Evolutionary conservation across 2,888 invertebrate genomes (phyloP), one percentile per base, ranked within the genome.

Genomic region (Pseudoips prasinana): DNA sequence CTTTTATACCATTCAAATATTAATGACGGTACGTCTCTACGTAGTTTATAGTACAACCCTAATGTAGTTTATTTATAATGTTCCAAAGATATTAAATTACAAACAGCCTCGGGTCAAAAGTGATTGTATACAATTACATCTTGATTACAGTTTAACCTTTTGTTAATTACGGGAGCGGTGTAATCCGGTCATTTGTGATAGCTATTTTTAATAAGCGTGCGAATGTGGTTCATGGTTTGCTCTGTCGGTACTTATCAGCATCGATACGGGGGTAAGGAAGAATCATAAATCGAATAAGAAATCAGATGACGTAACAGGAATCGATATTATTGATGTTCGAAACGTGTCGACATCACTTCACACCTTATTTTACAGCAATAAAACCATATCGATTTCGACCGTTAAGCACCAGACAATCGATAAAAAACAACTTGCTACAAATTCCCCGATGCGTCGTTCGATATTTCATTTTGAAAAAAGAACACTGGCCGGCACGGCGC

Each of bases 91-190:
- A 74, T 74, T 73, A 76, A 77, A 70, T 69, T 64, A 69, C 64
- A 43, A 54, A 42, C 30, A 42, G 55, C 68, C 76, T 40, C 70
- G 52, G 73, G 73, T 64, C 58, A 68, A 53, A 62, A 58, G 63
- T 61, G 58, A 73, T 73, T 65, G 63, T 61, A 64, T 61, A 68
- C 70, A 68, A 77, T 77, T 73, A 80, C 65, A 67, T 65, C 73
- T 79, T 72, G 73, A 80, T 76, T 79, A 67, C 64, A 68, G 59
- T 67, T 69, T 73, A 74, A 75, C 70, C 67, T 73, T 65, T 62
- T 39, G 65, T 74, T 76, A 77, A 81, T 79, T 73, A 74, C 67
- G 48, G 53, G 54, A 55, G 48, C 45, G 47, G 40, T 58, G 48
- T 46, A 55, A 48, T 31, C 42, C 49, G 48, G 47, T 37, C 44